Percentiles rank a stretch among this genome's conserved stretches.
Conservation (phyloP, 2,888 invertebrate species). For the Neelides folsomi region DNA sequence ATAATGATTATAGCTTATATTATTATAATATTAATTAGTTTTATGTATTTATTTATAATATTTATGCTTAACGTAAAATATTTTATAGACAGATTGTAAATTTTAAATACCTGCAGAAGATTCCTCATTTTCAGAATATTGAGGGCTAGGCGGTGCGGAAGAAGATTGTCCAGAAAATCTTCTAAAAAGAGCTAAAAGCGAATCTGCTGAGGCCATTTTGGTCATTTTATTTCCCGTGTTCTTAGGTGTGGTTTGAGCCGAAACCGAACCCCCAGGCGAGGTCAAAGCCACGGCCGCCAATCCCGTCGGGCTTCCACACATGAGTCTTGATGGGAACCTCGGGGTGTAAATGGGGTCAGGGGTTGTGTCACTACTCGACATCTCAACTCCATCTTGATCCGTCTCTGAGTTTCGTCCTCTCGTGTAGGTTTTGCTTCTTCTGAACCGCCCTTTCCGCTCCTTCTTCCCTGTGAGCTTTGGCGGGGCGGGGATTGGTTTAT, state of each 20-base stretch:
- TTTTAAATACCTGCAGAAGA: constrained; percentile 45
- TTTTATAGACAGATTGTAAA: too few relatives aligned
- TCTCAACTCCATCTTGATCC: constrained; percentile 40
- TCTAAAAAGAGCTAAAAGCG: constrained; percentile 59
- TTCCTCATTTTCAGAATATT: constrained; percentile 55
- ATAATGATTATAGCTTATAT: too few relatives aligned
- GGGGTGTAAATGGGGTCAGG: constrained; percentile 33
- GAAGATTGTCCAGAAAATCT: constrained; percentile 41
- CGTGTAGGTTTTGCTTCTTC: constrained; percentile 49
- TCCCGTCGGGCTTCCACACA: constrained; percentile 33
- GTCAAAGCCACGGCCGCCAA: constrained; percentile 13
- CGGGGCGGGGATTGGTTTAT: constrained; percentile 17
- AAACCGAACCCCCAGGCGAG: constrained; percentile 23
- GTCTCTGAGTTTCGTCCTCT: constrained; percentile 52
- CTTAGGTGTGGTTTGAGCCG: constrained; percentile 3
- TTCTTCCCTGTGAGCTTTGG: constrained; percentile 22
- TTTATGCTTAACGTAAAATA: too few relatives aligned
- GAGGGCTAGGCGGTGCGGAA: constrained; percentile 60
- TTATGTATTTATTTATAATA: too few relatives aligned
- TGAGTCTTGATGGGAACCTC: constrained; percentile 39
- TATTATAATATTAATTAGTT: too few relatives aligned
- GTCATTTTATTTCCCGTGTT: constrained; percentile 39
- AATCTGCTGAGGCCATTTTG: constrained; percentile 64
- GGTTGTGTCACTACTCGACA: constrained; percentile 51
- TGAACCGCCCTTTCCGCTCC: constrained; percentile 28